Evolutionary conservation across 2,113 vertebrate species (phyloP).

Genomic region (Dicentrarchus labrax): DNA sequence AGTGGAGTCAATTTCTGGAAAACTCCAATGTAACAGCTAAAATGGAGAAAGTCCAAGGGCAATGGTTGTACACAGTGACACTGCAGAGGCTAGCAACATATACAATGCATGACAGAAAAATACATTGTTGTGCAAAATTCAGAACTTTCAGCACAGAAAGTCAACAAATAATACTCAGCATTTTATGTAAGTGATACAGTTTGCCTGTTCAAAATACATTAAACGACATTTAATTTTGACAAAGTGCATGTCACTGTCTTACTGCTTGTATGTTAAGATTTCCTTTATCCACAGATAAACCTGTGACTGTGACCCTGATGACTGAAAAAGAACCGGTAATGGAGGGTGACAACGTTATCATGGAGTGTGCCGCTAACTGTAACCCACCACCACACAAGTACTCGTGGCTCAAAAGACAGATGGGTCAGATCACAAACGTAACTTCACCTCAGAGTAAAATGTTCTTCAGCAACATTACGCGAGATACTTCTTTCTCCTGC

Average conservation of each 20-base stretch:
- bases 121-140: constrained; percentile 48
- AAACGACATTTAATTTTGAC: background rate
- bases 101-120: constrained; percentile 29
- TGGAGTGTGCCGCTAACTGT: constrained; percentile 45
- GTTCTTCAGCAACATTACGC: constrained; percentile 21
- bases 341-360: constrained; percentile 27
- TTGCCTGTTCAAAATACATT: background rate
- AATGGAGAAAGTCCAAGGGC: rapidly evolving
- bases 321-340: background rate
- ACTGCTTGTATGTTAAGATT: background rate
- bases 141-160: constrained; percentile 11
- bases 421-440: background rate
- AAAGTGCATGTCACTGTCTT: background rate
- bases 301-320: constrained; percentile 45
- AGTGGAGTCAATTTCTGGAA: constrained; percentile 22
- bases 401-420: constrained; percentile 48
- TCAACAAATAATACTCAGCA: constrained; percentile 12
- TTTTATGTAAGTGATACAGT: constrained; percentile 58
- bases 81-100: constrained; percentile 4
- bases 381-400: constrained; percentile 50
- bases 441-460: constrained; percentile 23
- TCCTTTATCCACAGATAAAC: constrained; percentile 50
- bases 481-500: constrained; percentile 58
- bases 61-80: constrained; percentile 30
- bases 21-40: background rate